Evolutionary conservation across 2,113 vertebrate genomes (phyloP).

Genomic region (Fulica atra): DNA sequence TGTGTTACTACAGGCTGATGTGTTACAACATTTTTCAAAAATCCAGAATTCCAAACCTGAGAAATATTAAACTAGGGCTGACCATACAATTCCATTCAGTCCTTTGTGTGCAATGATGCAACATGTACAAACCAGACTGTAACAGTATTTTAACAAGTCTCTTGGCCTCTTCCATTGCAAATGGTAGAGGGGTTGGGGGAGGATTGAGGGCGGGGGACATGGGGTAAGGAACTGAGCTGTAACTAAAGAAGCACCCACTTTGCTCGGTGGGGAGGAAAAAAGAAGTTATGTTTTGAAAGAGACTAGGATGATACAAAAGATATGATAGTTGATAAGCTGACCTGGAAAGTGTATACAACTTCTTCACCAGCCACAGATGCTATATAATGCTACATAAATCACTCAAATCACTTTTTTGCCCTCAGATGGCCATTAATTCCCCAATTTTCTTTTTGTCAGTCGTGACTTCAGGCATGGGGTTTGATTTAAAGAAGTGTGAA

Average conservation of each 20-base stretch:
- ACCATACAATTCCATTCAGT: background rate
- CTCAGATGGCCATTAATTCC: background rate
- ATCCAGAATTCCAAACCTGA: background rate
- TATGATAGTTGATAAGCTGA: background rate
- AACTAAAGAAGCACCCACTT: background rate
- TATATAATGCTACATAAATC: background rate
- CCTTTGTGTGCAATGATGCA: background rate
- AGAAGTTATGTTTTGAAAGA: background rate
- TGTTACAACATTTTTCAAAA: background rate
- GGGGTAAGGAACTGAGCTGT: background rate
- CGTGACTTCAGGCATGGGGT: background rate
- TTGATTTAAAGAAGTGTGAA: background rate
- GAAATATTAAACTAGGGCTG: background rate
- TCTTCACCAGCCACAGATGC: background rate
- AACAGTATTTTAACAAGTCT: background rate
- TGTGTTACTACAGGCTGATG: background rate
- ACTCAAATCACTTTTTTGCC: background rate
- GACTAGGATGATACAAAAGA: background rate
- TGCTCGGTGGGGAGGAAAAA: background rate
- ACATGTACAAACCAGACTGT: background rate
- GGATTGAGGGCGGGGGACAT: too few relatives aligned
- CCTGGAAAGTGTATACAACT: background rate
- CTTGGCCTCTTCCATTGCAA: background rate
- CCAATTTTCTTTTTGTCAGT: background rate
- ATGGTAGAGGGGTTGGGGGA: background rate